Conservation (phyloP, 1,140 invertebrate genomes). For the Ostrea edulis region DNA sequence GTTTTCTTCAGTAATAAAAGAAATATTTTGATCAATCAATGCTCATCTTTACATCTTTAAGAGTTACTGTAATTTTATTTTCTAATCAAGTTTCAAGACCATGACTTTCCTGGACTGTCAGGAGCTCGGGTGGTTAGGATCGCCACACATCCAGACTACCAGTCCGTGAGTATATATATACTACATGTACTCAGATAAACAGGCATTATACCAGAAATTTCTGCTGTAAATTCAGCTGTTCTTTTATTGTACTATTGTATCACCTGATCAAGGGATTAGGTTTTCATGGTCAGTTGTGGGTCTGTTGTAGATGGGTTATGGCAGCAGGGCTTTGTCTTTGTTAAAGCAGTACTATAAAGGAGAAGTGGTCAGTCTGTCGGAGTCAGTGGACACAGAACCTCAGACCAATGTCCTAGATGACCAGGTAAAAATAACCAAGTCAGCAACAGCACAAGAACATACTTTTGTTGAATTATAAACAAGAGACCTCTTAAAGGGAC, state of each 20-base stretch:
- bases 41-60: too few relatives aligned
- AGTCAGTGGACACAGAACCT: conserved; percentile 76
- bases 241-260: too few relatives aligned
- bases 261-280: not conserved
- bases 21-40: too few relatives aligned
- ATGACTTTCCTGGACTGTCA: conserved; percentile 93
- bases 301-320: conserved; percentile 93
- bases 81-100: conserved; percentile 87
- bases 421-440: conserved; percentile 60
- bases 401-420: conserved; percentile 64
- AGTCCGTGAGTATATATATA: conserved; percentile 83
- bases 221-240: too few relatives aligned
- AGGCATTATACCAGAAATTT: too few relatives aligned
- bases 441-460: not conserved
- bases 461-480: too few relatives aligned
- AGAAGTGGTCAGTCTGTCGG: conserved; percentile 87
- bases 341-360: conserved; percentile 93
- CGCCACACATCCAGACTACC: conserved; percentile 98
- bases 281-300: not conserved
- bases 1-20: too few relatives aligned
- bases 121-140: conserved; percentile 96
- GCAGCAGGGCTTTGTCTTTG: conserved; percentile 89
- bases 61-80: conserved; percentile 4
- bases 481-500: too few relatives aligned
- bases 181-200: not conserved